phyloP scores from a whole-genome alignment of 2,888 invertebrate genomes.

The Hesperia comma region DNA sequence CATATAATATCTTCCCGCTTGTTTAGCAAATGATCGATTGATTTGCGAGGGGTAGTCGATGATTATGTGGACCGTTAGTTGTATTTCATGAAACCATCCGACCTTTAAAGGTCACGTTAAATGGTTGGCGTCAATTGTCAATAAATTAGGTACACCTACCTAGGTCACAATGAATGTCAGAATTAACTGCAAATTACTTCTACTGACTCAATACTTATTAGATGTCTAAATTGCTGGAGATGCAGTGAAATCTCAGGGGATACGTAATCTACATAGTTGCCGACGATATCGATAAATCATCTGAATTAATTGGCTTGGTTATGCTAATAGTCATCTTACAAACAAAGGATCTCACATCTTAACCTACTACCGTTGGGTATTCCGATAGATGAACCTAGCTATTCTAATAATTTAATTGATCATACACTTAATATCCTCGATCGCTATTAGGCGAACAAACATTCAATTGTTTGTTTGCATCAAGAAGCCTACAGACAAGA shows the following conservation, averaged over 20 bases:
- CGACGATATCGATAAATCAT: slow-evolving; percentile 17
- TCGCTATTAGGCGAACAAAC: slow-evolving; percentile 18
- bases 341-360: slow-evolving; percentile 17
- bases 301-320: slow-evolving; percentile 21
- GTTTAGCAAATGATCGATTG: too few species aligned
- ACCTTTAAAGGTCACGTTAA: too few species aligned
- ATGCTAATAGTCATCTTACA: slow-evolving; percentile 21
- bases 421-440: slow-evolving; percentile 17
- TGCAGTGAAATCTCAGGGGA: slow-evolving; percentile 7
- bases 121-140: too few species aligned
- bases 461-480: neutral
- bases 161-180: too few species aligned
- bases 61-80: too few species aligned
- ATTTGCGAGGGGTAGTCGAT: too few species aligned
- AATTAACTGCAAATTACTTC: too few species aligned
- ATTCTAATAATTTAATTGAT: slow-evolving; percentile 6
- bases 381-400: slow-evolving; percentile 6
- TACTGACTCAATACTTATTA: too few species aligned
- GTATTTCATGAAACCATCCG: too few species aligned
- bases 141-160: too few species aligned
- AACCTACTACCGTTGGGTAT: slow-evolving; percentile 14
- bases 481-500: neutral
- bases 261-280: slow-evolving; percentile 11
- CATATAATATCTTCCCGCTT: too few species aligned
- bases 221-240: neutral